Percentiles rank a stretch among this genome's conserved stretches.
phyloP scores from a whole-genome alignment of 2,797 vertebrate species.

The Clangula hyemalis region DNA sequence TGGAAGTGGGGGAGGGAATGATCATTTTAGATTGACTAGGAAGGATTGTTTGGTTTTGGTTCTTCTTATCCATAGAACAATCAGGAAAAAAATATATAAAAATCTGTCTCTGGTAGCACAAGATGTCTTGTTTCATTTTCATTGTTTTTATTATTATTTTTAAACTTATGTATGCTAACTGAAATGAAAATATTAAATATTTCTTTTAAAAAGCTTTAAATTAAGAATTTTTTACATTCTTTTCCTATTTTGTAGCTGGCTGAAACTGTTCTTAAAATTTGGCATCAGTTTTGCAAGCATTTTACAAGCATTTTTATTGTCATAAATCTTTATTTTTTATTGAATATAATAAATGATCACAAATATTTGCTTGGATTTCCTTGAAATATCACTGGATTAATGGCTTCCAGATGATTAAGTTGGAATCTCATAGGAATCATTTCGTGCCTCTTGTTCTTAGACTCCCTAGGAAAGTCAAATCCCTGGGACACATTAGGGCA shows the following conservation, averaged over 20 bases:
- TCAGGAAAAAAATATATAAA: not conserved
- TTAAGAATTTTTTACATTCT: not conserved
- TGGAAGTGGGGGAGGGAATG: conserved; percentile 16
- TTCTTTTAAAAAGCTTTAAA: not conserved
- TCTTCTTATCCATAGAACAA: not conserved
- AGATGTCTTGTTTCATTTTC: not conserved
- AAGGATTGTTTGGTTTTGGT: not conserved
- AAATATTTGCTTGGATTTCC: not conserved
- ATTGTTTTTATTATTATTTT: not conserved
- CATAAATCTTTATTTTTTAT: not conserved
- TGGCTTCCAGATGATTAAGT: not conserved
- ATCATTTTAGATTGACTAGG: conserved; percentile 3
- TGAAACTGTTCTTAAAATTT: not conserved
- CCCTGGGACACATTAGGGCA: not conserved
- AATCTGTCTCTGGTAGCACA: not conserved
- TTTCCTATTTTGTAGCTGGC: not conserved
- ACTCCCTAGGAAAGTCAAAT: not conserved
- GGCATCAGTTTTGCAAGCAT: not conserved
- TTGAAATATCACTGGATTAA: not conserved
- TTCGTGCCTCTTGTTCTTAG: not conserved
- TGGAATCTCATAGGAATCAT: not conserved
- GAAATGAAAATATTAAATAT: not conserved
- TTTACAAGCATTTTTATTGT: not conserved
- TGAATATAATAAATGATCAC: not conserved
- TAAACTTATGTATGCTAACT: not conserved